Evolutionary conservation across 2,888 invertebrate species (phyloP).

Genomic region (Oxystoma pomonae): DNA sequence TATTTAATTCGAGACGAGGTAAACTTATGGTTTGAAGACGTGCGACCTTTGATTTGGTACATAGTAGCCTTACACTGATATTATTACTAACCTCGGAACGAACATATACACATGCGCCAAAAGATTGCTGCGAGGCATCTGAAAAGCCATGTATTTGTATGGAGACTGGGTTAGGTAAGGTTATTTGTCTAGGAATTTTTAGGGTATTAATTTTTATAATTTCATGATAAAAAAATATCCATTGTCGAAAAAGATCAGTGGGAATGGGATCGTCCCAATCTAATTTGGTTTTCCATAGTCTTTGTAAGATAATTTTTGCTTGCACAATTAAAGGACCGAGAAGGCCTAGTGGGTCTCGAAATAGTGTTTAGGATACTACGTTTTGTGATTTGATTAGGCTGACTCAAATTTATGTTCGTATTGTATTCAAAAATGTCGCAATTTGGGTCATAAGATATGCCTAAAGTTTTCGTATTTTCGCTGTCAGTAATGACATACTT

Average conservation of each 20-base stretch:
- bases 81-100: too few relatives aligned
- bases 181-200: constrained; percentile 9
- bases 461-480: constrained; percentile 18
- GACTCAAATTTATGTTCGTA: not conserved
- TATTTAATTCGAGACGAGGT: too few relatives aligned
- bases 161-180: not conserved
- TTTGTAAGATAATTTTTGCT: constrained; percentile 24
- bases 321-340: constrained; percentile 20
- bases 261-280: constrained; percentile 22
- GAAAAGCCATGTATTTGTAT: constrained; percentile 13
- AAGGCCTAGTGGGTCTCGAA: constrained; percentile 26
- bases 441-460: constrained; percentile 22
- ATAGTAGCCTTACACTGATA: too few relatives aligned
- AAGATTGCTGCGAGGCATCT: constrained; percentile 14
- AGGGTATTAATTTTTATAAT: too few relatives aligned
- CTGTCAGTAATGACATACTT: constrained; percentile 12
- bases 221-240: constrained; percentile 6
- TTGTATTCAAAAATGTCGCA: constrained; percentile 19
- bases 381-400: constrained; percentile 16
- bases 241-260: constrained; percentile 4
- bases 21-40: too few relatives aligned
- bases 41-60: too few relatives aligned
- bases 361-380: constrained; percentile 21
- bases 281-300: constrained; percentile 20
- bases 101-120: constrained; percentile 4